Percentiles rank a stretch among this genome's conserved stretches.
These are phyloP conservation scores for Plectus sambesii DNA, from an alignment of 1,140 invertebrate genomes.

Conservation along the genomic window DNA sequence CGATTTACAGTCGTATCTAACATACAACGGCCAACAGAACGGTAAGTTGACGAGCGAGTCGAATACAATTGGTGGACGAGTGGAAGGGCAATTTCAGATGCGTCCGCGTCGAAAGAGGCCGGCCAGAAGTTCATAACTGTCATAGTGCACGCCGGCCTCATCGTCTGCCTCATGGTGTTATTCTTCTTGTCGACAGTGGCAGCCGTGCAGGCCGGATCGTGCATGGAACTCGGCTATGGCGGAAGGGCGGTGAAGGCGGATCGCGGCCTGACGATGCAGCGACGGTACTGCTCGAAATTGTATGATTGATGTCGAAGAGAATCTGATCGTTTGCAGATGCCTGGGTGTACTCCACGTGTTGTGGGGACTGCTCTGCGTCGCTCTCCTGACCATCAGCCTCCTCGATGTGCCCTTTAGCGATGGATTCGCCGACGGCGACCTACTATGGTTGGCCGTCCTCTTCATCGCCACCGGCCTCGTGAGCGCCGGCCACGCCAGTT, in stretches of 20 bases:
- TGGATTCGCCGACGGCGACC: conserved; percentile 40
- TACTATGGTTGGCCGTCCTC: conserved; percentile 39
- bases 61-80: too few species aligned
- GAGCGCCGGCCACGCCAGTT: conserved; percentile 20
- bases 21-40: too few species aligned
- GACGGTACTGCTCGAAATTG: conserved; percentile 7
- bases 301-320: too few species aligned
- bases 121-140: conserved; percentile 33
- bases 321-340: conserved; percentile 24
- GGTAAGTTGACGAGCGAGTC: too few species aligned
- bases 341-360: conserved; percentile 36
- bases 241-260: conserved; percentile 14
- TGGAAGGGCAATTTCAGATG: too few species aligned
- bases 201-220: conserved; percentile 31
- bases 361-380: conserved; percentile 36
- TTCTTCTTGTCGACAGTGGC: conserved; percentile 30
- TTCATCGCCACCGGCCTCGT: conserved; percentile 36
- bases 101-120: too few species aligned
- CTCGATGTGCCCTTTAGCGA: conserved; percentile 39
- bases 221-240: conserved; percentile 24
- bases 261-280: conserved; percentile 18
- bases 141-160: conserved; percentile 36
- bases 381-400: conserved; percentile 34
- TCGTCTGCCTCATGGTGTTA: conserved; percentile 28
- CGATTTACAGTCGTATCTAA: too few species aligned